Conservation (phyloP, 2,797 vertebrate genomes). For the Oophaga sylvatica region DNA sequence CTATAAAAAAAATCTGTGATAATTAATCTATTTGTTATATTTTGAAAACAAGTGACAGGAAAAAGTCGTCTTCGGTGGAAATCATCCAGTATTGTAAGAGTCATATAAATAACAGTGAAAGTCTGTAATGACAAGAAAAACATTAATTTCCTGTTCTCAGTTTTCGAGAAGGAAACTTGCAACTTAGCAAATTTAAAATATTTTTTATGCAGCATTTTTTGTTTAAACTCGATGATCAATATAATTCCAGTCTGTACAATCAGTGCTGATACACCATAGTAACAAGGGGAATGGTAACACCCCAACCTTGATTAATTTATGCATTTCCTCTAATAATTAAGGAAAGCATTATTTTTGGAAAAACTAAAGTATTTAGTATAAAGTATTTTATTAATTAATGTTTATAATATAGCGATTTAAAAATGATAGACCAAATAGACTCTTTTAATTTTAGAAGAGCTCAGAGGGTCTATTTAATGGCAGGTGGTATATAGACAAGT, state of each 20-base stretch:
- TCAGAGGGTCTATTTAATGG: too few relatives aligned
- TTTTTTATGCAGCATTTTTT: background rate
- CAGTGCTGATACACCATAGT: background rate
- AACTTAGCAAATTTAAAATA: background rate
- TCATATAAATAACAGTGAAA: background rate
- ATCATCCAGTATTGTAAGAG: background rate
- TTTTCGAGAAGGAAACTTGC: background rate
- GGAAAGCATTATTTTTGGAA: background rate
- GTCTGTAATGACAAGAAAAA: background rate
- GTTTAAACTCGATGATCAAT: background rate
- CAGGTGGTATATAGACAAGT: too few relatives aligned
- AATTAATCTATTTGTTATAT: background rate
- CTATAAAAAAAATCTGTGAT: background rate
- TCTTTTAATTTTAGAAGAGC: too few relatives aligned
- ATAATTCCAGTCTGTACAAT: background rate
- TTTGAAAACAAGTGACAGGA: constrained; percentile 7
- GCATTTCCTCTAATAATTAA: background rate
- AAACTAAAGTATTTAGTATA: too few relatives aligned
- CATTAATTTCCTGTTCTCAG: background rate
- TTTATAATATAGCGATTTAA: too few relatives aligned
- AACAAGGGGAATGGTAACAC: background rate
- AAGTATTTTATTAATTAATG: too few relatives aligned
- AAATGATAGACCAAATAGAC: too few relatives aligned
- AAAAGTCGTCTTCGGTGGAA: background rate
- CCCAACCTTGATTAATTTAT: background rate